These are phyloP conservation scores for Drosophila nikananu DNA, from an alignment of 1,140 invertebrate genomes.

Conservation along the genomic window DNA sequence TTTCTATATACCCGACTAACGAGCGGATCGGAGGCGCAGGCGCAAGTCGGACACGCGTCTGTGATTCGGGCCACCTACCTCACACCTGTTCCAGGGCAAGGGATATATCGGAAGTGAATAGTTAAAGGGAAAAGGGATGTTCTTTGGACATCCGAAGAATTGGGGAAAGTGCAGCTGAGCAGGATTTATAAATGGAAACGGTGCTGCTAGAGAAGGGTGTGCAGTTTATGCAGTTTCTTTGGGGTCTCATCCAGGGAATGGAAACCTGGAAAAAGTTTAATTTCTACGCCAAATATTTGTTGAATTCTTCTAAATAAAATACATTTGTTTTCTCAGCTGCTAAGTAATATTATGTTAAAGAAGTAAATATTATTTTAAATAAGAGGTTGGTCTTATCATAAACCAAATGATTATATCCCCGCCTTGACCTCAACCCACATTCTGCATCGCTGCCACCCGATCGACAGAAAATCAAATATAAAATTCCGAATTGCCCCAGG, in stretches of 20 bases:
- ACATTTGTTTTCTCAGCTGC: no score
- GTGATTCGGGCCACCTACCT: constrained; percentile 58
- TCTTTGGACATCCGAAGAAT: not conserved
- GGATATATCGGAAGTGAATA: constrained; percentile 41
- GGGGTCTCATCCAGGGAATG: not conserved
- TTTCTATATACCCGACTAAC: constrained; percentile 51
- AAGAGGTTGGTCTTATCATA: not conserved
- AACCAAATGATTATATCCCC: not conserved
- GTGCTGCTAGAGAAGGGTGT: not conserved
- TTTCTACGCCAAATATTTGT: not conserved
- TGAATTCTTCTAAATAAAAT: not conserved
- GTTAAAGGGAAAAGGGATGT: constrained; percentile 19
- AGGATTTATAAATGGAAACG: constrained; percentile 21
- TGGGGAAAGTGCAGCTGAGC: constrained; percentile 11
- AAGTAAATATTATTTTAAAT: not conserved
- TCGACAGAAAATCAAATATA: constrained; percentile 16
- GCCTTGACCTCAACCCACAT: constrained; percentile 32
- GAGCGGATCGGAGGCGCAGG: constrained; percentile 47
- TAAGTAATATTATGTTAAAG: not conserved
- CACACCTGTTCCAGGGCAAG: constrained; percentile 48
- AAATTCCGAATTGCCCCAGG: constrained; percentile 38
- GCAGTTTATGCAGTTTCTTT: not conserved
- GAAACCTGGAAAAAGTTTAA: not conserved
- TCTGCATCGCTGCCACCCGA: constrained; percentile 12
- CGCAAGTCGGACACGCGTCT: constrained; percentile 76